These are phyloP conservation scores for Elachura formosa DNA, from an alignment of 2,113 vertebrate genomes.

Conservation along the genomic window DNA sequence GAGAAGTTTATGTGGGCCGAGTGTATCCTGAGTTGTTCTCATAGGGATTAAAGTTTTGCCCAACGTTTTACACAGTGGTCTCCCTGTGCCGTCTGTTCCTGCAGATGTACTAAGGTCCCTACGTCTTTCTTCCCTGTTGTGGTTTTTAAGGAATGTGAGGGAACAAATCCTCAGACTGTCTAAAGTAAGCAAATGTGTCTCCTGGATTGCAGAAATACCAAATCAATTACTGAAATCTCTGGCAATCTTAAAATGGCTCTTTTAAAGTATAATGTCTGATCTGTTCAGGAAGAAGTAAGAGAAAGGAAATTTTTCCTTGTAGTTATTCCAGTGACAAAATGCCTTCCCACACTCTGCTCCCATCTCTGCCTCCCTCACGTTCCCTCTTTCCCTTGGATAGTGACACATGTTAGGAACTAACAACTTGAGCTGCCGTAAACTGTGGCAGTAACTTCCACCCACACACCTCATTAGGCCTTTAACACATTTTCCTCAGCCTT, in stretches of 20 bases:
- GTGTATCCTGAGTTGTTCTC: background rate
- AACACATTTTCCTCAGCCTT: slow-evolving; percentile 62
- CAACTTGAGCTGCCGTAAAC: slow-evolving; percentile 33
- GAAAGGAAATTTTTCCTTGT: background rate
- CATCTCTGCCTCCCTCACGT: background rate
- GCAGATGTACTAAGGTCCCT: background rate
- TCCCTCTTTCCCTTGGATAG: background rate
- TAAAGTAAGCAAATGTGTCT: background rate
- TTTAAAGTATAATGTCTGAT: background rate
- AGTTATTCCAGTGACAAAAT: background rate
- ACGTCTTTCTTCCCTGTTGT: background rate
- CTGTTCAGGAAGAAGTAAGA: background rate
- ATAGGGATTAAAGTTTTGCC: background rate
- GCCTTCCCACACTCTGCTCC: background rate
- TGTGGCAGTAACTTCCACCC: slow-evolving; percentile 39
- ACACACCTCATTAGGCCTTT: slow-evolving; percentile 68
- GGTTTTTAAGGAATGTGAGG: background rate
- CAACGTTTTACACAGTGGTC: background rate
- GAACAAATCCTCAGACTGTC: background rate
- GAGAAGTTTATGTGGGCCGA: background rate
- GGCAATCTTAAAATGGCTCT: background rate
- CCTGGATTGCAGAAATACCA: background rate
- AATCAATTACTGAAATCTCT: slow-evolving; percentile 15
- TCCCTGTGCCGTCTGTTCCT: background rate
- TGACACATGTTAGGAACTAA: slow-evolving; percentile 16